Base-by-base conservation (phyloP, 2,797 vertebrate genomes). In the Rhynchotus rufescens region DNA sequence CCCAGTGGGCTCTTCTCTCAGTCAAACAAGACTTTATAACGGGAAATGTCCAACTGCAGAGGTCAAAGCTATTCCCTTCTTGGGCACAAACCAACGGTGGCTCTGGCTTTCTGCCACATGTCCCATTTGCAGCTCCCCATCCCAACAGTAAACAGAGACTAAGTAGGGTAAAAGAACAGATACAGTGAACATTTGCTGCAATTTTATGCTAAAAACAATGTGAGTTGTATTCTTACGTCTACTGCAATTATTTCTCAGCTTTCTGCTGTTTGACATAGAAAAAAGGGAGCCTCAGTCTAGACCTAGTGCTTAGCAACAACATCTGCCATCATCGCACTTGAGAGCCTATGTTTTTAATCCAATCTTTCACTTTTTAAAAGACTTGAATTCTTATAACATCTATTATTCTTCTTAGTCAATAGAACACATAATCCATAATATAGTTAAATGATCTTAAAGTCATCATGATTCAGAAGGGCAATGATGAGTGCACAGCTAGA, bases 41-140 rank as follows among this genome's bases (percentile, higher is more conserved):
- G 67, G 40, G 7, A 82, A 12, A 26, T 4, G 23, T 72, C 28
- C 4, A 28, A 3, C 0, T 75, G 65, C 22, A 56, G 19, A 51
- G 22, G 60, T 83, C 19, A 64, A 38, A 86, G 19, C 4, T 20
- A 15, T 22, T 74, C 32, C 16, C 17, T 80, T 72, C 30, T 14
- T 8, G 47, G 2, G 3, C 0, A 0, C 16, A 14, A 75, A 23
- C 12, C 1, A 17, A 0, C 17, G 22, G 8, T 34, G 23, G 19
- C 22, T 65, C 49, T 13, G 14, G 14, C 45, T 28, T n/a, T 9
- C 11, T 69, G 73, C 19, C 47, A 40, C 15, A 21, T 26, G 49
- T 19, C 19, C 26, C 34, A 38, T 64, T 36, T 40, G 26, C 14
- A 32, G 4, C 10, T 71, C 19, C 16, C 52, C 2, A 60, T 32